Evolutionary conservation across 2,113 vertebrate genomes (phyloP).

Genomic region (Entosphenus tridentatus): DNA sequence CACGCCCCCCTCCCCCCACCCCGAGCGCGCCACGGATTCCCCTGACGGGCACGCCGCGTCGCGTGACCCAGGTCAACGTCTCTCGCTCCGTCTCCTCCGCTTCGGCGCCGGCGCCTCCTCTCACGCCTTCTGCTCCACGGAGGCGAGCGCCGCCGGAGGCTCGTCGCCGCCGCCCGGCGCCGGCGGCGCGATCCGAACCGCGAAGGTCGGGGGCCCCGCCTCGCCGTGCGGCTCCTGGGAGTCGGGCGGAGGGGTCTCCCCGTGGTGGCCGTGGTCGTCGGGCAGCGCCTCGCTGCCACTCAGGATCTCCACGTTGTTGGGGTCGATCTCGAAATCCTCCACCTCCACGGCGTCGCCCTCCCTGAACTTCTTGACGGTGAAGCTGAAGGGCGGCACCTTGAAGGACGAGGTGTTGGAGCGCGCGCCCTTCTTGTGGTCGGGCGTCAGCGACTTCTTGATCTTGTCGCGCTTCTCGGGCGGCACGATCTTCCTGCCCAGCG

Average conservation of each 20-base stretch:
- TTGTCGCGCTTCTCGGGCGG: slow-evolving; percentile 65
- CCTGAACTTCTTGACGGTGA: slow-evolving; percentile 43
- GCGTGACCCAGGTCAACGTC: no score
- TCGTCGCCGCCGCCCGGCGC: background rate
- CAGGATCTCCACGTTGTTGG: slow-evolving; percentile 6
- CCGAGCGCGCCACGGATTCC: no score
- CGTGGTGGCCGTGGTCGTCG: background rate
- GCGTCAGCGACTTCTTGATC: slow-evolving; percentile 61
- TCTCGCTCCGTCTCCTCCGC: no score
- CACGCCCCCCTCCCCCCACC: no score
- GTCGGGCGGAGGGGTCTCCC: background rate
- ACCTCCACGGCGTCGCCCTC: slow-evolving; percentile 22
- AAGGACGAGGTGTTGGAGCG: slow-evolving; percentile 43
- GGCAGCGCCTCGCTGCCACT: background rate
- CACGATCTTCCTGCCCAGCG: slow-evolving; percentile 30
- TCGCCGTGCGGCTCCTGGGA: background rate
- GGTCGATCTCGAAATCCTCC: background rate
- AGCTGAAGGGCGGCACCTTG: slow-evolving; percentile 50
- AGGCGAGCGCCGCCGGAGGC: background rate
- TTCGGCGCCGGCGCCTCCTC: no score
- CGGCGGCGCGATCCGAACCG: background rate
- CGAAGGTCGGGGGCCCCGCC: background rate
- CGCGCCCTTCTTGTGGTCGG: slow-evolving; percentile 51
- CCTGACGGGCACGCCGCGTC: no score
- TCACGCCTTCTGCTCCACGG: no score